These are phyloP conservation scores for Rhinopomastus cyanomelas DNA, from an alignment of 2,113 vertebrate species.

Conservation along the genomic window DNA sequence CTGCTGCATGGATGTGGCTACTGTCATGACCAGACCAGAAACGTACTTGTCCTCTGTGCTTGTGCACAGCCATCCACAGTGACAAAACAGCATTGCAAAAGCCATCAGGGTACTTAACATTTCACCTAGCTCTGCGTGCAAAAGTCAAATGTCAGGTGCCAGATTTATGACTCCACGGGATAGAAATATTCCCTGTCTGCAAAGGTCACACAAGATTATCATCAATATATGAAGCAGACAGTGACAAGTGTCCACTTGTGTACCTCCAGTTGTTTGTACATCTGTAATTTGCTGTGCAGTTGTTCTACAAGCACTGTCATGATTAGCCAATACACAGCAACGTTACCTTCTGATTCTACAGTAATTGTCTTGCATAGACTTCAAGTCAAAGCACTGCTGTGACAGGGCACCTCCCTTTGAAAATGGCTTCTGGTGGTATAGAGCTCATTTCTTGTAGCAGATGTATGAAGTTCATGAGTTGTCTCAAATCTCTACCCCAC, in stretches of 20 bases:
- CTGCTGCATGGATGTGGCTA: background rate
- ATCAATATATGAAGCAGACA: conserved; percentile 53
- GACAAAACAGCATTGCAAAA: conserved; percentile 56
- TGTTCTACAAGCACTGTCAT: conserved; percentile 52
- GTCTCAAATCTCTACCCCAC: background rate
- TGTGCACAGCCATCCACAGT: conserved; percentile 51
- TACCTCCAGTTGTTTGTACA: conserved; percentile 14
- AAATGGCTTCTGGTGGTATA: background rate
- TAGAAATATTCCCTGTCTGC: conserved; percentile 56
- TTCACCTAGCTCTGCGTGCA: conserved; percentile 42
- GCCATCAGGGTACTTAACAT: conserved; percentile 47
- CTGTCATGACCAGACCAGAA: background rate
- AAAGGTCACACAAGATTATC: conserved; percentile 60
- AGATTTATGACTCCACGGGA: conserved; percentile 44
- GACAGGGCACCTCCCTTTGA: background rate
- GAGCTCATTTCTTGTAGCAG: background rate
- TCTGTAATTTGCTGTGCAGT: conserved; percentile 50
- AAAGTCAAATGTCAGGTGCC: conserved; percentile 63
- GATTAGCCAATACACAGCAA: conserved; percentile 34
- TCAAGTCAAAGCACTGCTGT: background rate
- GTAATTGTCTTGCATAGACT: background rate
- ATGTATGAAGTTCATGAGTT: background rate
- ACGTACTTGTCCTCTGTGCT: conserved; percentile 14
- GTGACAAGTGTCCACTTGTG: conserved; percentile 42
- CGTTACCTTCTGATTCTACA: background rate